Percentiles rank a stretch among this genome's conserved stretches.
These are phyloP conservation scores for Heterohyrax brucei DNA, from an alignment of 2,797 vertebrate species.

Conservation along the genomic window DNA sequence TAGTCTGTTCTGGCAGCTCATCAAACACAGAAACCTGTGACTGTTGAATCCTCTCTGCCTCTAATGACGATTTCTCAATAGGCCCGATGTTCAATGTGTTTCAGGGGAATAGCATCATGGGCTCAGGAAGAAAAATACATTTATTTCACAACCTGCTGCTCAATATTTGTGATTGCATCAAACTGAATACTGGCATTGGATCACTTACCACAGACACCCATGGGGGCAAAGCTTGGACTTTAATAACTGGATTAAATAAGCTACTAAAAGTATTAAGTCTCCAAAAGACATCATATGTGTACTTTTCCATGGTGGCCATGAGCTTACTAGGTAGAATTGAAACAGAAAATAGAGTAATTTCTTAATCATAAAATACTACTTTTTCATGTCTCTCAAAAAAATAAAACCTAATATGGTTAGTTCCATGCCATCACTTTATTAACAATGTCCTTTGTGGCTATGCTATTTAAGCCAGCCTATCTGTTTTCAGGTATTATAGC, in stretches of 20 bases:
- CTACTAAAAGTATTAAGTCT: conserved; percentile 45
- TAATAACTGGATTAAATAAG: conserved; percentile 46
- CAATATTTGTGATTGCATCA: conserved; percentile 34
- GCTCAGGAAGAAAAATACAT: conserved; percentile 65
- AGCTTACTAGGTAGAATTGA: background rate
- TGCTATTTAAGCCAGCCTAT: conserved; percentile 57
- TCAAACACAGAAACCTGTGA: conserved; percentile 82
- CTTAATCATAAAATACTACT: conserved; percentile 34
- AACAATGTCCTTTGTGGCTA: conserved; percentile 48
- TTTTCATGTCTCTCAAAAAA: conserved; percentile 65
- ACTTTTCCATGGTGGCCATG: conserved; percentile 36
- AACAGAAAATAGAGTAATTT: conserved; percentile 60
- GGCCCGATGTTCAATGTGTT: conserved; percentile 39
- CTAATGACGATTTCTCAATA: conserved; percentile 76
- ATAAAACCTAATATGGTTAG: conserved; percentile 16
- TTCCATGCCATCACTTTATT: conserved; percentile 24
- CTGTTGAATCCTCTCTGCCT: conserved; percentile 67
- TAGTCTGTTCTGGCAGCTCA: conserved; percentile 79
- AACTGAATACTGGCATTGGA: conserved; percentile 57
- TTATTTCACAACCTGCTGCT: conserved; percentile 63
- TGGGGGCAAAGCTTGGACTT: conserved; percentile 40
- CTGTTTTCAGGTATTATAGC: conserved; percentile 69
- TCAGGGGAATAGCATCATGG: conserved; percentile 70
- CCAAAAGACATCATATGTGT: background rate
- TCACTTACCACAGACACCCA: conserved; percentile 28